These are phyloP conservation scores for Pygoscelis adeliae DNA, from an alignment of 2,113 vertebrate species.

Conservation along the genomic window DNA sequence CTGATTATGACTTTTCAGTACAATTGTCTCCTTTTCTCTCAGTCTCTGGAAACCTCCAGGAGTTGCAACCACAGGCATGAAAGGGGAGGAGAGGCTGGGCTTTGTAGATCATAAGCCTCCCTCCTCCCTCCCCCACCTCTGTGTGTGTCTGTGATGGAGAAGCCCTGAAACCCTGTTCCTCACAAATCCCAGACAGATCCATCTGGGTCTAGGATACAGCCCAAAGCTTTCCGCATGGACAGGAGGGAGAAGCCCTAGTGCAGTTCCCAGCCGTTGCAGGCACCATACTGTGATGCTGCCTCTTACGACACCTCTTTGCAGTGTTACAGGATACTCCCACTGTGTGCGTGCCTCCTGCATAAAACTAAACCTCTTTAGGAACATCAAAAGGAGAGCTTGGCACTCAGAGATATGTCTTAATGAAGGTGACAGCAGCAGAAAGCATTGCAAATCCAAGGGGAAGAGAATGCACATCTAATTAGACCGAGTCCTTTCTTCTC, in stretches of 20 bases:
- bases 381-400: background rate
- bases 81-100: background rate
- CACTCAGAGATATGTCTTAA: background rate
- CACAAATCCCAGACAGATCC: background rate
- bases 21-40: background rate
- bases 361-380: background rate
- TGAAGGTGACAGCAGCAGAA: constrained; percentile 28
- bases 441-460: constrained; percentile 3
- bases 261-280: background rate
- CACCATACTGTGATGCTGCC: background rate
- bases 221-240: background rate
- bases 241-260: background rate
- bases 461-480: background rate
- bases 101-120: background rate
- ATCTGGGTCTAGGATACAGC: background rate
- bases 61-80: background rate
- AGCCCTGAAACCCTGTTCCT: background rate
- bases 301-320: background rate
- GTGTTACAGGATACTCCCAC: background rate
- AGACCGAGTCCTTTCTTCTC: background rate
- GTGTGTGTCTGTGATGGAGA: background rate
- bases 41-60: background rate
- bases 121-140: background rate
- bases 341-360: background rate
- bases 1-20: background rate